Percentiles rank a stretch among this genome's conserved stretches.
These are phyloP conservation scores for Anolis carolinensis DNA, from an alignment of 2,113 vertebrate genomes.

Conservation along the genomic window DNA sequence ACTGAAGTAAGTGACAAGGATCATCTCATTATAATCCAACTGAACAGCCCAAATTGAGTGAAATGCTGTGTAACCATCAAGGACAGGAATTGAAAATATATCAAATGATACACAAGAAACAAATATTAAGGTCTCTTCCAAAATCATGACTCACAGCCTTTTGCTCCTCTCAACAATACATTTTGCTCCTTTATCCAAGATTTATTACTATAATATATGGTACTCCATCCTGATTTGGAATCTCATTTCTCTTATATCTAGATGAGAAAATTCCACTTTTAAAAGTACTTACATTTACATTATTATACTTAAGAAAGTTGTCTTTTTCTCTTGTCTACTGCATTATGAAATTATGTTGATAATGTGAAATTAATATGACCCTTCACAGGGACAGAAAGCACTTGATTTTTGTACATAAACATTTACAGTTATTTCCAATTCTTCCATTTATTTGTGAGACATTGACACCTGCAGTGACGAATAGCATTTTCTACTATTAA, in stretches of 20 bases:
- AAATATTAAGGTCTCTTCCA: not conserved
- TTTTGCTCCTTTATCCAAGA: constrained; percentile 1
- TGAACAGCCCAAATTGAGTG: not conserved
- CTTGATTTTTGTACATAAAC: not conserved
- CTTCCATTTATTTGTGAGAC: not conserved
- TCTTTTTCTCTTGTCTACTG: not conserved
- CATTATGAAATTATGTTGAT: not conserved
- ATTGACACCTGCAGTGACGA: not conserved
- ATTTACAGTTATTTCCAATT: not conserved
- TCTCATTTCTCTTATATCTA: not conserved
- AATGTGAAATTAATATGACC: not conserved
- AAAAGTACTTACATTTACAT: not conserved
- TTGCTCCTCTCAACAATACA: too few relatives aligned
- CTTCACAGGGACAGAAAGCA: not conserved
- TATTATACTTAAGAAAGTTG: too few relatives aligned
- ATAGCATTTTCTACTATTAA: not conserved
- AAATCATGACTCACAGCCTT: accelerated
- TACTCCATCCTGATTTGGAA: not conserved
- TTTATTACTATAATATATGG: not conserved
- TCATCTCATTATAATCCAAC: not conserved
- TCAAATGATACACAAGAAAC: not conserved
- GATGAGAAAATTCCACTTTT: not conserved
- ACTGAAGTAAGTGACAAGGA: constrained; percentile 86
- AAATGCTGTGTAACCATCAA: not conserved
- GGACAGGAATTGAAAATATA: not conserved